Percentiles rank a stretch among this genome's conserved stretches.
Evolutionary conservation across 2,797 vertebrate species (phyloP).

Genomic region (Masticophis lateralis): DNA sequence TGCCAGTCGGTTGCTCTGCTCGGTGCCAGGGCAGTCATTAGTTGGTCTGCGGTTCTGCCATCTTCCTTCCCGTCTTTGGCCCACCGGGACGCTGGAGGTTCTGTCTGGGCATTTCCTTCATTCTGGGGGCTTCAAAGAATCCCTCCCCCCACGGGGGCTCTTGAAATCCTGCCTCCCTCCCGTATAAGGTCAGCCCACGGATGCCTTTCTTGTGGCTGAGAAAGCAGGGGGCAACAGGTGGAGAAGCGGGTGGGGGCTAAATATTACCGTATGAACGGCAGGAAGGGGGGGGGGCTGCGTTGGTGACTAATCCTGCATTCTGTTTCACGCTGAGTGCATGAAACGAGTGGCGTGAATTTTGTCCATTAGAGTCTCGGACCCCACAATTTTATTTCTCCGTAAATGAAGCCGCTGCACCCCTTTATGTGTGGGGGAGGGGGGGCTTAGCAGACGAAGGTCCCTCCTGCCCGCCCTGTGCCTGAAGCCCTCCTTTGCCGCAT

Average conservation of each 20-base stretch:
- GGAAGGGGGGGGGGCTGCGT: neutral
- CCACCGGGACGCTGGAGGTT: accelerated
- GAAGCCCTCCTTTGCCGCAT: neutral
- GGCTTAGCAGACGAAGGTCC: neutral
- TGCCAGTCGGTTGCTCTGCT: neutral
- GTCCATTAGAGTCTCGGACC: neutral
- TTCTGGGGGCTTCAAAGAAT: neutral
- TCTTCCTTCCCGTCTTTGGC: neutral
- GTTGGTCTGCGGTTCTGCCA: neutral
- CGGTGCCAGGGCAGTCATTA: neutral
- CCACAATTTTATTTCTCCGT: neutral
- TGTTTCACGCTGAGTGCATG: accelerated
- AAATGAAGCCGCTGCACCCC: neutral
- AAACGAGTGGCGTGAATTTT: neutral
- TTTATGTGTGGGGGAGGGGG: neutral
- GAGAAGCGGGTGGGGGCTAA: neutral
- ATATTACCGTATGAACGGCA: neutral
- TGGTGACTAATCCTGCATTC: neutral
- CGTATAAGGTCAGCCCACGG: accelerated
- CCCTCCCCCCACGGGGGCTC: too few relatives aligned
- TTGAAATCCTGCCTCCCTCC: neutral
- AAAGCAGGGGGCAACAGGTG: neutral
- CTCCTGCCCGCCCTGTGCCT: neutral
- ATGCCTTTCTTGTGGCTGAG: neutral
- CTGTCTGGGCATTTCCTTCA: neutral